A percentile compares a stretch with the other conserved stretches of the same genome.
Conservation (phyloP, 2,797 vertebrate species). For the Catostomus latipinnis region DNA sequence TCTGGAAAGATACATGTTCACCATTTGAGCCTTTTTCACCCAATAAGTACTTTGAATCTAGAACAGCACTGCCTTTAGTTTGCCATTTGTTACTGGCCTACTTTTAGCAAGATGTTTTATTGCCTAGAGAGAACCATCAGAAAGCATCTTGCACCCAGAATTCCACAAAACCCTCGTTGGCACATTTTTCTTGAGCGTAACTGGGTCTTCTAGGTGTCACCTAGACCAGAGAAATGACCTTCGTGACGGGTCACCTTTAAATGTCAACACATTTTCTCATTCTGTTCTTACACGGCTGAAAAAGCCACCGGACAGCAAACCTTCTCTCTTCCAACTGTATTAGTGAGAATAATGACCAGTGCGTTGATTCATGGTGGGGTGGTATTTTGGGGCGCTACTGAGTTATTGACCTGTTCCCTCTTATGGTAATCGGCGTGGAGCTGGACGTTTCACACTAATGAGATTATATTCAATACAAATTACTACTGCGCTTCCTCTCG, state of each 20-base stretch:
- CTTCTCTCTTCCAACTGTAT: constrained; percentile 24
- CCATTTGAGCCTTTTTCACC: constrained; percentile 11
- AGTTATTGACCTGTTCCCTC: constrained; percentile 47
- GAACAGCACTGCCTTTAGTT: neutral
- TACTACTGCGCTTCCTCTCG: constrained; percentile 5
- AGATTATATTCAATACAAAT: constrained; percentile 44
- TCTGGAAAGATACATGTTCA: neutral
- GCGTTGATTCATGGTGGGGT: constrained; percentile 34
- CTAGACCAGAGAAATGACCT: constrained; percentile 47
- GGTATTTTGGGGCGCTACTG: constrained; percentile 44
- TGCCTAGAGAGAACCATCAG: neutral
- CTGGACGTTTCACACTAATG: constrained; percentile 35
- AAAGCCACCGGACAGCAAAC: constrained; percentile 37
- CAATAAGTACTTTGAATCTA: neutral
- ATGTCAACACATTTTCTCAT: constrained; percentile 53
- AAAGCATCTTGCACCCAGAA: neutral
- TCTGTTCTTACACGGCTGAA: constrained; percentile 36
- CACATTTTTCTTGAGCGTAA: constrained; percentile 18
- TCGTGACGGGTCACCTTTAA: constrained; percentile 46
- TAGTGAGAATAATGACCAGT: constrained; percentile 39
- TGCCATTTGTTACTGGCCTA: neutral
- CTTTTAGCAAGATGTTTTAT: constrained; percentile 8
- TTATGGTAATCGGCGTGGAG: constrained; percentile 34
- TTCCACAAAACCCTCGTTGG: constrained; percentile 1
- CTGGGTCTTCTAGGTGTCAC: constrained; percentile 20